Percentiles rank a stretch among this genome's conserved stretches.
phyloP scores from a whole-genome alignment of 2,797 vertebrate genomes.

The Ispidina picta region DNA sequence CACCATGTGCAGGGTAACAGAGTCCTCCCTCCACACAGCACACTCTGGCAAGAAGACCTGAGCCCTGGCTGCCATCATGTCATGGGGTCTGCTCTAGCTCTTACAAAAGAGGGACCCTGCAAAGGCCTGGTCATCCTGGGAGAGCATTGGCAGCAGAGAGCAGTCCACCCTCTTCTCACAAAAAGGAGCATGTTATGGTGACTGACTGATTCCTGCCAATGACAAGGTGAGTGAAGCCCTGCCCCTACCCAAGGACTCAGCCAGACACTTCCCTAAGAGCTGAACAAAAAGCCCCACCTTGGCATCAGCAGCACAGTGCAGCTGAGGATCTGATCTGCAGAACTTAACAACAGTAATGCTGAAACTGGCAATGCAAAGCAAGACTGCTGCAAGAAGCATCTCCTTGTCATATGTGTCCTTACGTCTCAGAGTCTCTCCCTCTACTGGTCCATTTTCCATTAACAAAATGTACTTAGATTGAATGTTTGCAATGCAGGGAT shows the following conservation, averaged over 20 bases:
- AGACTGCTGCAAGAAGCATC: background rate
- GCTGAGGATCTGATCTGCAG: background rate
- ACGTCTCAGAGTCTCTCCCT: background rate
- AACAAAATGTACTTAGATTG: background rate
- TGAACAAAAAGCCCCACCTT: background rate
- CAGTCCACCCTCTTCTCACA: background rate
- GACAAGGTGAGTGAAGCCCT: background rate
- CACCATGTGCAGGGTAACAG: background rate
- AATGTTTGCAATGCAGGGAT: background rate
- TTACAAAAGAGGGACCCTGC: background rate
- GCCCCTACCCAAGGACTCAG: background rate
- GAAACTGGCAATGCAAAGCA: background rate
- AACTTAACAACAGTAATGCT: background rate
- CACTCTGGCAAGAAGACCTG: background rate
- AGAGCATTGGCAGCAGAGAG: background rate
- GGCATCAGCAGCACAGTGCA: background rate
- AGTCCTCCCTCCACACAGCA: background rate
- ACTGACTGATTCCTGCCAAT: background rate
- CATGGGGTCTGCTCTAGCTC: background rate
- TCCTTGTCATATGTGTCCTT: background rate
- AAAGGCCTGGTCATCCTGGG: background rate
- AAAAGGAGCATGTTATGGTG: background rate
- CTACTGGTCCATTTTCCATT: background rate
- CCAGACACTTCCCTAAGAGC: background rate
- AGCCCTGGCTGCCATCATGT: background rate